These are phyloP conservation scores for Hirtodrosophila duncani DNA, from an alignment of 2,888 invertebrate genomes.

Conservation along the genomic window DNA sequence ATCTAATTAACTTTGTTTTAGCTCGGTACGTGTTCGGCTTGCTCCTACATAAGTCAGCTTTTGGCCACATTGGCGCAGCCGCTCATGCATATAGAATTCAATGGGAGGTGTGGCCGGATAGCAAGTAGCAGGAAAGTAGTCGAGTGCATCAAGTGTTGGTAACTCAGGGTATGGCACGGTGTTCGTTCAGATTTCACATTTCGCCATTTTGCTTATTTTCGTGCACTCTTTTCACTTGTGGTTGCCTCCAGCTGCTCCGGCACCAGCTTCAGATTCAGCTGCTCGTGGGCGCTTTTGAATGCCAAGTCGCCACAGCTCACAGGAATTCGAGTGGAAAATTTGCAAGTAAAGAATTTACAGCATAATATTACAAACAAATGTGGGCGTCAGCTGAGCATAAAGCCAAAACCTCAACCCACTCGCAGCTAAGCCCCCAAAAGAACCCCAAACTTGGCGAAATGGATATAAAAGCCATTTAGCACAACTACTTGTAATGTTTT, in stretches of 20 bases:
- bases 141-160: slow-evolving; percentile 55
- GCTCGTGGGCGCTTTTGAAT: slow-evolving; percentile 19
- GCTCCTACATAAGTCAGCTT: slow-evolving; percentile 31
- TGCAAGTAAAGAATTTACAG: slow-evolving; percentile 40
- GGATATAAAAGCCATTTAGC: slow-evolving; percentile 32
- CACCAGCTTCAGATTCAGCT: too few relatives aligned
- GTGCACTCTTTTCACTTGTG: slow-evolving; percentile 11
- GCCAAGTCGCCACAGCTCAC: slow-evolving; percentile 25
- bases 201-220: slow-evolving; percentile 38
- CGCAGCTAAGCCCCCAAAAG: not conserved
- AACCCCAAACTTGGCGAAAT: not conserved
- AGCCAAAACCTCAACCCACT: slow-evolving; percentile 1
- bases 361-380: slow-evolving; percentile 23
- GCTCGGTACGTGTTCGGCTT: slow-evolving; percentile 53
- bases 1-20: slow-evolving; percentile 71
- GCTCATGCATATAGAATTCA: slow-evolving; percentile 35
- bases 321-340: slow-evolving; percentile 60
- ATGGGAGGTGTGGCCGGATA: not conserved
- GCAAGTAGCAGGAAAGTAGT: slow-evolving; percentile 24
- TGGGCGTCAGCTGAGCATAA: not conserved
- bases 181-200: slow-evolving; percentile 35
- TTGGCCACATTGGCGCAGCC: slow-evolving; percentile 27
- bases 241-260: slow-evolving; percentile 1
- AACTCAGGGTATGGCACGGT: not conserved
- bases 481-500: slow-evolving; percentile 55